Base-by-base conservation (phyloP, 2,113 vertebrate genomes). In the Alethe castanea region DNA sequence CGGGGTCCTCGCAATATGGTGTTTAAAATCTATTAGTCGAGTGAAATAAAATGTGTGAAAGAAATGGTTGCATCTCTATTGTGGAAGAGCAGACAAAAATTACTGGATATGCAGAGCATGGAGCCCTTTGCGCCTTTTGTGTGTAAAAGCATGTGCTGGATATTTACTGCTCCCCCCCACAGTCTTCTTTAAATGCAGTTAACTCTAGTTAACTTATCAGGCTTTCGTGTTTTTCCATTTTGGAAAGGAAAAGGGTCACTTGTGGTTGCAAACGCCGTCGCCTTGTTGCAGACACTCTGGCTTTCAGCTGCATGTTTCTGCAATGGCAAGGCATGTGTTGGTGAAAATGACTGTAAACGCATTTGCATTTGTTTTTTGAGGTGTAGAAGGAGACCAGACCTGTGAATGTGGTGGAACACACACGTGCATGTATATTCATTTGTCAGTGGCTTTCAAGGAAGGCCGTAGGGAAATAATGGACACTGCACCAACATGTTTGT, bases 1-100 rank as follows among this genome's bases (percentile, higher is more conserved):
- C 88, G 29, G 92, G 96, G 97, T 96, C 95, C 92, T 96, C 62
- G 74, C 97, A 98, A 97, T 97, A 98, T 98, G 98, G 97, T 97
- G 97, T 96, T 97, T 93, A 95, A 92, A 96, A 77, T 96, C 92
- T 86, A 29, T 96, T 91, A 80, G 81, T 70, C 60, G 60, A 87
- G 92, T 85, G 53, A 88, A 80, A 70, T 93, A 92, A 94, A 97
- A 92, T 25, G 50, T 47, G 35, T 8, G 57, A 76, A 87, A 53
- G 62, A 57, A 78, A 67, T 9, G 26, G 66, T 40, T 11, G 19
- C 7, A 14, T 87, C 82, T 66, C 25, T 82, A 78, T 92, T 22
- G 54, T n/a, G 93, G 96, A 86, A 88, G 59, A 88, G 61, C 78
- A 76, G 88, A 81, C 57, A 18, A 42, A 93, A 72, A 72, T 72